Conservation (phyloP, 1,140 invertebrate species). For the Dendroctonus valens region DNA sequence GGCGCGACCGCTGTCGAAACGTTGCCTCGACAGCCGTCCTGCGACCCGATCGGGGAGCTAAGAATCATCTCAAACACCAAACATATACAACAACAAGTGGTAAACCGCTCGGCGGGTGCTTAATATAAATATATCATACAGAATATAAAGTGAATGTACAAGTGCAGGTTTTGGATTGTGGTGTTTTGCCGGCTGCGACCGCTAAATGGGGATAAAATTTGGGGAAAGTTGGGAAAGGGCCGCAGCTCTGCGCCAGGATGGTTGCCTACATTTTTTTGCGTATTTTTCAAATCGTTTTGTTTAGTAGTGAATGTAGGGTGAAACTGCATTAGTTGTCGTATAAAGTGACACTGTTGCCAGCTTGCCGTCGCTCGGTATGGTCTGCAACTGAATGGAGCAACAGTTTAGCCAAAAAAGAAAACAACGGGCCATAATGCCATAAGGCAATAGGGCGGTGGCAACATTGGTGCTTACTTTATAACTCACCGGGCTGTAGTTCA, state of each 20-base stretch:
- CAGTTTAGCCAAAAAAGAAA: neutral
- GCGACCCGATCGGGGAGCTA: too few species aligned
- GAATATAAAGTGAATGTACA: constrained; percentile 50
- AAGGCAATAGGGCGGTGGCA: too few species aligned
- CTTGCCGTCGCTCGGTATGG: constrained; percentile 23
- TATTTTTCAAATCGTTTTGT: constrained; percentile 7
- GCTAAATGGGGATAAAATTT: constrained; percentile 42
- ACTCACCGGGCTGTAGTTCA: constrained; percentile 88
- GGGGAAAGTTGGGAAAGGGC: constrained; percentile 33
- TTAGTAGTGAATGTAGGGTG: constrained; percentile 25
- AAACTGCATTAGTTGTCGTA: constrained; percentile 24
- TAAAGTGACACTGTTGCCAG: constrained; percentile 23
- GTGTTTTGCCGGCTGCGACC: constrained; percentile 49
- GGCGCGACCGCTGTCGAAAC: constrained; percentile 14
- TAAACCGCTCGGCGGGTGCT: constrained; percentile 49
- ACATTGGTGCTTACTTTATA: constrained; percentile 24
- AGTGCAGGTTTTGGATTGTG: constrained; percentile 50
- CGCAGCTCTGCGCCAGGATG: constrained; percentile 4
- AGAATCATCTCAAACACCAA: constrained; percentile 42
- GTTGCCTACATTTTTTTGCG: constrained; percentile 5
- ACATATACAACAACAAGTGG: constrained; percentile 52
- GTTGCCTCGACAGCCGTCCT: neutral
- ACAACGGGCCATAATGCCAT: too few species aligned
- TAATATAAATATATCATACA: constrained; percentile 47
- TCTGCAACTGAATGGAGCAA: constrained; percentile 15